Conservation (phyloP, 2,797 vertebrate species). For the Heliangelus exortis region DNA sequence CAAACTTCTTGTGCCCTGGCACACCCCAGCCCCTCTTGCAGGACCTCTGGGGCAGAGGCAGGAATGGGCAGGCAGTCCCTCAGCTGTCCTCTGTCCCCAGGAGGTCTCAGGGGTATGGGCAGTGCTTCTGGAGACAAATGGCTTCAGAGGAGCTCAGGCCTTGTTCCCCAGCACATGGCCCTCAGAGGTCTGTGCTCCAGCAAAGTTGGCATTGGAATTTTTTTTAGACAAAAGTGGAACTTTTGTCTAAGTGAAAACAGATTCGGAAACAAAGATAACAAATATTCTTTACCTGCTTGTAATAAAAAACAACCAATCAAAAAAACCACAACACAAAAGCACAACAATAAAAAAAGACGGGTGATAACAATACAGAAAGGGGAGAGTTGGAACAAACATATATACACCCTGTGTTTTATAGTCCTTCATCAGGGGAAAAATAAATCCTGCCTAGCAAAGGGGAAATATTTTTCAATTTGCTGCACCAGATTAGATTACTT, state of each 20-base stretch:
- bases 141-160: not conserved
- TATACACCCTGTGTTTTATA: not conserved
- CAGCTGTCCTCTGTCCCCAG: not conserved
- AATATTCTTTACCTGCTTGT: not conserved
- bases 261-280: not conserved
- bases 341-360: fast-evolving
- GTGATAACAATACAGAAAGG: not conserved
- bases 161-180: not conserved
- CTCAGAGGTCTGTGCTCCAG: not conserved
- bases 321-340: not conserved
- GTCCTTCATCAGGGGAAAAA: not conserved
- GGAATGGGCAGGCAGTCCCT: not conserved
- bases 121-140: not conserved
- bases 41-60: not conserved
- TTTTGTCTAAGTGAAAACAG: constrained; percentile 7
- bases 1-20: not conserved
- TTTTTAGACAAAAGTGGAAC: no score
- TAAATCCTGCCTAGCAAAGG: not conserved
- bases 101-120: not conserved
- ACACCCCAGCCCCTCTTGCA: not conserved
- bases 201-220: not conserved
- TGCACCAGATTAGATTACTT: not conserved
- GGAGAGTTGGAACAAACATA: not conserved
- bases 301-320: not conserved
- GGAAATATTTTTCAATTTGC: constrained; percentile 38